Evolutionary conservation across 1,140 invertebrate species (phyloP), one percentile per base, ranked within the genome.

Genomic region (Drosophila pruinosa): DNA sequence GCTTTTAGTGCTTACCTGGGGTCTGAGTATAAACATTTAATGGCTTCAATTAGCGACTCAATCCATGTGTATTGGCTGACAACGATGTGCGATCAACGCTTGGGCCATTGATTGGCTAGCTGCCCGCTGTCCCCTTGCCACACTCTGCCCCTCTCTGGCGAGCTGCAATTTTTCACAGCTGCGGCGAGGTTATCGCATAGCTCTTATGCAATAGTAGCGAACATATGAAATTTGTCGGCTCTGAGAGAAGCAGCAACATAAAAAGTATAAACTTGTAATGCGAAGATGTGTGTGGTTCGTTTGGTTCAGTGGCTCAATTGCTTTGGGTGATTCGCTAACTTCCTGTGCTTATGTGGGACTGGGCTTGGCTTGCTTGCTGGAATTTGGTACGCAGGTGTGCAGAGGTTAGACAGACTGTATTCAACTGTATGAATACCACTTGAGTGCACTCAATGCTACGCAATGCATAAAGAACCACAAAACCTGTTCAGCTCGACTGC

Each of bases 11-110:
- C 7, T 14, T 21, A 14, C 14, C 8, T 24, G 22, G 22, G n/a
- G 5, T 2, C 36, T 48, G 52, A 34, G 31, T 69, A 63, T 69
- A 64, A 72, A 56, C 81, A 72, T 80, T 85, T 80, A 85, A 86
- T 85, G 61, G 76, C 81, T 75, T 85, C 80, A 85, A 85, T 85
- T 85, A 85, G 80, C 80, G 56, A 76, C 76, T 85, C 73, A 68
- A 56, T 59, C 75, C 43, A 57, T 61, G 22, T 21, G 68, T 83
- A 83, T 79, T 79, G 80, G 68, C 80, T 80, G 80, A 78, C 80
- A 86, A 85, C 76, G 80, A 85, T 80, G 80, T 85, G 80, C 81
- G 80, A 83, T 62, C 64, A 36, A 50, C 38, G 58, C 47, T 45
- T 64, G 70, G 52, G n/a, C 74, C 75, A 72, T 79, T 82, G 78